These are phyloP conservation scores for Sapayoa aenigma DNA, from an alignment of 2,113 vertebrate species.

Conservation along the genomic window DNA sequence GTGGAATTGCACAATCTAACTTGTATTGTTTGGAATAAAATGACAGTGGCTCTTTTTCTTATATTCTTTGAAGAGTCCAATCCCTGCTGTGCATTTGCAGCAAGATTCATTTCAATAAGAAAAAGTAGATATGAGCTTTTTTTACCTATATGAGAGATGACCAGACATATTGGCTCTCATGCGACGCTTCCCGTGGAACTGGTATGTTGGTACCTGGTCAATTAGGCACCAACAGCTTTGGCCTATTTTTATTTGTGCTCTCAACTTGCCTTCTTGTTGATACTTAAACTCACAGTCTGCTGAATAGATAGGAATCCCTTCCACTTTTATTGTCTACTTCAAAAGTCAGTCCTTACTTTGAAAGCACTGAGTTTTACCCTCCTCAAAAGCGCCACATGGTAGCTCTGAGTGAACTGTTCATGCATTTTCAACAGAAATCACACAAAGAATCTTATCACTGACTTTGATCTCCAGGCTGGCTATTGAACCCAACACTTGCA, in stretches of 20 bases:
- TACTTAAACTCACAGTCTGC: not conserved
- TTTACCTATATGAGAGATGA: not conserved
- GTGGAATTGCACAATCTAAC: not conserved
- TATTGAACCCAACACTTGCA: not conserved
- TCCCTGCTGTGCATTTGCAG: not conserved
- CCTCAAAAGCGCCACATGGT: not conserved
- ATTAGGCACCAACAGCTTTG: not conserved
- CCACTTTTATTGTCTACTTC: not conserved
- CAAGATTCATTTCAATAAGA: not conserved
- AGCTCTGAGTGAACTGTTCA: not conserved
- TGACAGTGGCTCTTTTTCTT: not conserved
- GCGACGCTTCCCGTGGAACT: not conserved
- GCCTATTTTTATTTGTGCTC: not conserved
- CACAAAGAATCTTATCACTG: not conserved
- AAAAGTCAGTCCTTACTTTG: not conserved
- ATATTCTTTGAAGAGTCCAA: not conserved
- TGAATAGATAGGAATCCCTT: not conserved
- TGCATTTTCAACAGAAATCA: not conserved
- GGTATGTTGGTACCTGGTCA: not conserved
- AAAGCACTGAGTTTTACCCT: not conserved
- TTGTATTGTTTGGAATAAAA: not conserved
- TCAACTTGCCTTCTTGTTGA: not conserved
- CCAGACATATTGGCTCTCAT: accelerated
- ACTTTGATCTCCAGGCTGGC: not conserved
- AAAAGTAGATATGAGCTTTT: not conserved